Evolutionary conservation across 2,888 invertebrate genomes (phyloP), one percentile per base, ranked within the genome.

Genomic region (Drosophila siamana): DNA sequence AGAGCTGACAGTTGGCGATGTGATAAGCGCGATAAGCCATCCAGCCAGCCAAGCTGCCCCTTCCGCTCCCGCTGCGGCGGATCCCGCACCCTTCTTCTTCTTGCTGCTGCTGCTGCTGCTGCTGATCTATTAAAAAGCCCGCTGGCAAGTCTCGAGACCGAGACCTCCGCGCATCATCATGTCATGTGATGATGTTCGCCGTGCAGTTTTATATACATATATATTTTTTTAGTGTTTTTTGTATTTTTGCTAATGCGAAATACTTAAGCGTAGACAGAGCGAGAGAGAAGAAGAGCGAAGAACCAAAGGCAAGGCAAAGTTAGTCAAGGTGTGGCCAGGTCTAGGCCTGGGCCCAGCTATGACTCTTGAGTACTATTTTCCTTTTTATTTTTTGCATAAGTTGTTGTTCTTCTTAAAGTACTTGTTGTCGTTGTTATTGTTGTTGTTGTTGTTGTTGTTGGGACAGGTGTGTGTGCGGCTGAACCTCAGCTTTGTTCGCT

Each of bases 1-100:
- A 44, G 52, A 80, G 72, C 81, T 80, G 85, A 70, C 86, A 79
- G 88, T 79, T 72, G 69, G 64, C 72, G 88, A 82, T 86, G 63
- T 83, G 88, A 86, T 83, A 83, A 83, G 88, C 77, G 76, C 77
- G 88, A 83, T 88, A 83, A 83, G 84, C 86, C 22, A 30, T 28
- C 19, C 24, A 44, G 44, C 19, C 4, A 30, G 8, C 30, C 16
- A 30, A 30, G 50, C 19, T 13, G 9, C 2, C 30, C 56, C 68
- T 38, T 13, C 22, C 33, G 48, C 30, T n/a, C n/a, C 2, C 28
- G 60, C 67, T 36, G 11, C 36, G 36, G 2, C 13, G 0, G 5
- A 28, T 13, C 19, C 44, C 33, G 24, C 33, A 24, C 8, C 30
- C 22, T 2, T 33, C 22, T 22, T n/a, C n/a, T n/a, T n/a, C n/a